Percentiles rank a stretch among this genome's conserved stretches.
These are phyloP conservation scores for Vidua macroura DNA, from an alignment of 2,113 vertebrate species.

Conservation along the genomic window DNA sequence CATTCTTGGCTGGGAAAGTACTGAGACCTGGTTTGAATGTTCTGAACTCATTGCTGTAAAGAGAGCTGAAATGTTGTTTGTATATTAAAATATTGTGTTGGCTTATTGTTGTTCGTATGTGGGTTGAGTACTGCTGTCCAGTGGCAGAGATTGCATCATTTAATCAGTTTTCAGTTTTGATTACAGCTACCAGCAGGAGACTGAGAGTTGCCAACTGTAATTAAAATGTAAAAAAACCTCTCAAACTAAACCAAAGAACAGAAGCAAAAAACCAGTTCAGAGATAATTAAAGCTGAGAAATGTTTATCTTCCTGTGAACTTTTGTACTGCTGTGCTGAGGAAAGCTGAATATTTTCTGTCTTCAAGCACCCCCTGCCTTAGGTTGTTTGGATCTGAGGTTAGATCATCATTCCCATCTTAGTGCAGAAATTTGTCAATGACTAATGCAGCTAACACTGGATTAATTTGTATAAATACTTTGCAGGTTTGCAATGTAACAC, in stretches of 20 bases:
- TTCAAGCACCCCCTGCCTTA: neutral
- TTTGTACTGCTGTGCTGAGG: neutral
- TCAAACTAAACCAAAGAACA: neutral
- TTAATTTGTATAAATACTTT: neutral
- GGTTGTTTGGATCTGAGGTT: neutral
- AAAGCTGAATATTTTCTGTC: neutral
- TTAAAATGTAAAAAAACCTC: neutral
- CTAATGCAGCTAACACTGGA: neutral
- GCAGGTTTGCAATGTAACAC: neutral
- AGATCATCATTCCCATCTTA: neutral
- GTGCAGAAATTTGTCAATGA: neutral
- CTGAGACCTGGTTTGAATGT: neutral
- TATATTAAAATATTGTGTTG: neutral
- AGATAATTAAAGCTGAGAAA: constrained; percentile 26
- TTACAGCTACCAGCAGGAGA: constrained; percentile 31
- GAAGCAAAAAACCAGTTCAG: neutral
- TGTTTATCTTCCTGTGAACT: neutral
- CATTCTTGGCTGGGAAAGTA: neutral
- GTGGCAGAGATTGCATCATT: neutral
- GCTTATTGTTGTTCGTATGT: neutral
- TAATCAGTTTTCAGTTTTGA: constrained; percentile 42
- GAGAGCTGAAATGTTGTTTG: neutral
- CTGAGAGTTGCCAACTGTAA: constrained; percentile 15
- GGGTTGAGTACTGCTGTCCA: neutral
- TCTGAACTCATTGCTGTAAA: neutral